Evolutionary conservation across 2,888 invertebrate species (phyloP), one percentile per base, ranked within the genome.

Genomic region (Drosophila pegasa): DNA sequence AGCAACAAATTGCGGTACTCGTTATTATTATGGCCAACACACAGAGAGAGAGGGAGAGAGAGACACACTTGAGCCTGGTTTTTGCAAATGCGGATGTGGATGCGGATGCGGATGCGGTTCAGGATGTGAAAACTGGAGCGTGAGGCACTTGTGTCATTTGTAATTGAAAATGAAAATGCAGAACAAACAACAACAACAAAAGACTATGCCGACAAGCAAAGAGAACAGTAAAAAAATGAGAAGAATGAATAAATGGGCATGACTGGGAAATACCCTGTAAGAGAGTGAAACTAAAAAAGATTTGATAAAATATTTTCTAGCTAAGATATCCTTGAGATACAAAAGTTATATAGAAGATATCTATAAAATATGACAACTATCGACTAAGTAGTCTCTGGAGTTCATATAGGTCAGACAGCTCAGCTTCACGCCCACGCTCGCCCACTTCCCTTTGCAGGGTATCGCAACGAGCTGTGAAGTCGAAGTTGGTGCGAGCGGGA

Each of bases 71-170:
- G 37, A 57, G 65, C 54, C 55, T 43, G 43, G 55, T 29, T 40
- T 55, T 55, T 55, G 57, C 31, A 22, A 47, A 56, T 50, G 27
- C 55, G 55, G 40, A 59, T 29, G 47, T 18, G 48, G 8, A 38
- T 38, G 47, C 43, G 29, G 16, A 54, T 50, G 57, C 29, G 58
- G 54, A 60, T 54, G 52, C 22, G 64, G 41, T 55, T 51, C 43
- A 25, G 50, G 38, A 37, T 45, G 64, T 22, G 64, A 40, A 75
- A 85, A 87, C 73, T 85, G 78, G 85, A 87, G 87, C 87, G 85
- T 85, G 85, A 85, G 85, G 82, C 75, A 84, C 85, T 87, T 87
- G 85, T 87, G 85, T 87, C 85, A 87, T 87, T 85, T 85, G 85
- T 87, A 85, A 85, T 87, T 85, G 85, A 87, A 87, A 85, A 84